These are phyloP conservation scores for Habroteleia sp. DNA, from an alignment of 2,888 invertebrate genomes.

Conservation along the genomic window DNA sequence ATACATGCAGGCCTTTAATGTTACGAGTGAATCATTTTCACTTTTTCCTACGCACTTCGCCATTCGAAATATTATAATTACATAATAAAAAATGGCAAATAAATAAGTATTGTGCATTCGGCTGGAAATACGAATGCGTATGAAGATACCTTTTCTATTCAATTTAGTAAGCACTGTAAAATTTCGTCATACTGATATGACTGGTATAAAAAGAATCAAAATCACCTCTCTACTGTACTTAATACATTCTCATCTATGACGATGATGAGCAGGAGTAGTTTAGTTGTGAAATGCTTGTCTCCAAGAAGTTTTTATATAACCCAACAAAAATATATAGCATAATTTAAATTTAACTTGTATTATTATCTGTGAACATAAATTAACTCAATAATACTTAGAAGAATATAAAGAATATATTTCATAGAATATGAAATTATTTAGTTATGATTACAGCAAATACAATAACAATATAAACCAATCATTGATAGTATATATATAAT, in stretches of 20 bases:
- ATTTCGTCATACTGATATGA: constrained; percentile 23
- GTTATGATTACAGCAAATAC: too few relatives aligned
- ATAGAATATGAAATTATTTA: too few relatives aligned
- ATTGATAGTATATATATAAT: too few relatives aligned
- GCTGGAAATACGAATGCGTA: constrained; percentile 30
- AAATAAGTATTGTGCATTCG: constrained; percentile 27
- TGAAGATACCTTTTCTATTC: constrained; percentile 46
- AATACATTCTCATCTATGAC: constrained; percentile 12
- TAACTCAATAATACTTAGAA: too few relatives aligned
- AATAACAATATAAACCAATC: too few relatives aligned
- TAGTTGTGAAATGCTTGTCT: constrained; percentile 33
- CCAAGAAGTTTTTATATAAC: constrained; percentile 26
- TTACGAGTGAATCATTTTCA: constrained; percentile 39
- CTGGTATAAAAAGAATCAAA: constrained; percentile 34
- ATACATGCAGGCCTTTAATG: constrained; percentile 1
- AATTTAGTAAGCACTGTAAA: constrained; percentile 28
- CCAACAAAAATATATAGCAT: not conserved
- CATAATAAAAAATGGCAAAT: constrained; percentile 37
- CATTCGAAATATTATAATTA: constrained; percentile 38
- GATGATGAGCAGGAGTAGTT: constrained; percentile 22
- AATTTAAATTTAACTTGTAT: too few relatives aligned
- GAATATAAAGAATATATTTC: too few relatives aligned
- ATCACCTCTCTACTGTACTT: constrained; percentile 15
- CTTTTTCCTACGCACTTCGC: constrained; percentile 33
- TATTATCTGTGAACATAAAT: too few relatives aligned